These are phyloP conservation scores for Pseudopleuronectes americanus DNA, from an alignment of 2,797 vertebrate species.

Conservation along the genomic window DNA sequence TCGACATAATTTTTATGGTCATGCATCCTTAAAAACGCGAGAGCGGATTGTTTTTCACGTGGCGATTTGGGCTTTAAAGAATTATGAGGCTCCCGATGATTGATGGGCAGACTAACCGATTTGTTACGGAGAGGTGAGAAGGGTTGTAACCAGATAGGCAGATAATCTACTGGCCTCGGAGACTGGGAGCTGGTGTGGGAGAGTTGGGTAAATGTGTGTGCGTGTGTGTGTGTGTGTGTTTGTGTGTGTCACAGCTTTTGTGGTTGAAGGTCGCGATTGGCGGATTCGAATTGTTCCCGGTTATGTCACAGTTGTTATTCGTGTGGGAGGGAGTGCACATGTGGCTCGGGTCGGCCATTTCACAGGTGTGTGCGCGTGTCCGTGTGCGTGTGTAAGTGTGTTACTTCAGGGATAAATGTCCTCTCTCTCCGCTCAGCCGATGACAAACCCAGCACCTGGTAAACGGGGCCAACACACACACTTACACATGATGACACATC, in stretches of 20 bases:
- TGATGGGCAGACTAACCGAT: slow-evolving; percentile 75
- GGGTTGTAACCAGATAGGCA: slow-evolving; percentile 76
- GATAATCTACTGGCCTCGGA: slow-evolving; percentile 67
- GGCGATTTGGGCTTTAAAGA: slow-evolving; percentile 36
- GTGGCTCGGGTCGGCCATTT: slow-evolving; percentile 50
- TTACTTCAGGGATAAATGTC: slow-evolving; percentile 43
- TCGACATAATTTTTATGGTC: slow-evolving; percentile 9
- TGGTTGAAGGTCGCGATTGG: slow-evolving; percentile 54
- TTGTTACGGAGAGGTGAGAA: slow-evolving; percentile 77
- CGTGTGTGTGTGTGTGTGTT: background rate
- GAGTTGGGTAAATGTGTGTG: background rate
- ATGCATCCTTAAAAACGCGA: slow-evolving; percentile 22
- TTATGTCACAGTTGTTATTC: slow-evolving; percentile 62
- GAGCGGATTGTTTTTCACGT: slow-evolving; percentile 41
- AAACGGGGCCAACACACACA: slow-evolving; percentile 49
- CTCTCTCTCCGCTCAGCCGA: slow-evolving; percentile 40
- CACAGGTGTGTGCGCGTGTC: slow-evolving; percentile 55
- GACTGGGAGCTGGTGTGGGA: slow-evolving; percentile 26
- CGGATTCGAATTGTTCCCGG: slow-evolving; percentile 43
- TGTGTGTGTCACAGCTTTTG: slow-evolving; percentile 29
- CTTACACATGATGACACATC: slow-evolving; percentile 53
- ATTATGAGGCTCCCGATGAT: slow-evolving; percentile 59
- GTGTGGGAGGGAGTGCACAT: slow-evolving; percentile 26
- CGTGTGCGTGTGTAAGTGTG: slow-evolving; percentile 25
- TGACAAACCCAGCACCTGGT: slow-evolving; percentile 67